phyloP scores from a whole-genome alignment of 2,888 invertebrate genomes.

The Euzetes globulus region DNA sequence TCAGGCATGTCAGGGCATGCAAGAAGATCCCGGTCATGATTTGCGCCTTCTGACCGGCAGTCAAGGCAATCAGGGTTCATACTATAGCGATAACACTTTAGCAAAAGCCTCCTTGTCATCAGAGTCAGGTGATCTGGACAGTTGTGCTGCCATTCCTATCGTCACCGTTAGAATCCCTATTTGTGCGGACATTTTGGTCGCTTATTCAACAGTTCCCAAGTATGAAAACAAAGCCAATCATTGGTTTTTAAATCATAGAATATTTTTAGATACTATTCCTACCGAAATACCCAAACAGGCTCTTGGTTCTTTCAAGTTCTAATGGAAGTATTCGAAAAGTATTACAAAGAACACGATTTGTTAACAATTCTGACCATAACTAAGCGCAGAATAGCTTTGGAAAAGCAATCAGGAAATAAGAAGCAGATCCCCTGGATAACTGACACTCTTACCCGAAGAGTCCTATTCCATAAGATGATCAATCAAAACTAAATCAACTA shows the following conservation, averaged over 20 bases:
- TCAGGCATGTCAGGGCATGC: slow-evolving; percentile 88
- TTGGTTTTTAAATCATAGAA: slow-evolving; percentile 68
- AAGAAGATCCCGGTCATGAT: slow-evolving; percentile 64
- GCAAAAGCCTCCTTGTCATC: no score
- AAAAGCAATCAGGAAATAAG: no score
- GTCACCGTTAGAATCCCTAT: neutral
- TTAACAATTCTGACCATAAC: slow-evolving; percentile 74
- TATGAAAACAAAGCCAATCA: slow-evolving; percentile 52
- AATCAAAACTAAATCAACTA: no score
- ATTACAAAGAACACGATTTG: slow-evolving; percentile 61
- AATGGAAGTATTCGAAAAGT: slow-evolving; percentile 66
- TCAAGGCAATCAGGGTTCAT: neutral
- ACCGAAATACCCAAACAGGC: slow-evolving; percentile 40
- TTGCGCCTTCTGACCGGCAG: neutral
- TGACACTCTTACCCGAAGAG: slow-evolving; percentile 75
- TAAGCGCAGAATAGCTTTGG: slow-evolving; percentile 63
- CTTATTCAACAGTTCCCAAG: slow-evolving; percentile 34
- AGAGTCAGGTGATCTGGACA: no score
- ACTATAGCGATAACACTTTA: no score
- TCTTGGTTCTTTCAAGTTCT: slow-evolving; percentile 94
- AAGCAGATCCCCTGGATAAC: slow-evolving; percentile 90
- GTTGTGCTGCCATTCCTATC: no score
- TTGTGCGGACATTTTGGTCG: neutral
- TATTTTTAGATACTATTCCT: slow-evolving; percentile 63
- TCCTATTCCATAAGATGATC: slow-evolving; percentile 54